Evolutionary conservation across 2,888 invertebrate genomes (phyloP), one percentile per base, ranked within the genome.

Genomic region (Drosophila neotestacea): DNA sequence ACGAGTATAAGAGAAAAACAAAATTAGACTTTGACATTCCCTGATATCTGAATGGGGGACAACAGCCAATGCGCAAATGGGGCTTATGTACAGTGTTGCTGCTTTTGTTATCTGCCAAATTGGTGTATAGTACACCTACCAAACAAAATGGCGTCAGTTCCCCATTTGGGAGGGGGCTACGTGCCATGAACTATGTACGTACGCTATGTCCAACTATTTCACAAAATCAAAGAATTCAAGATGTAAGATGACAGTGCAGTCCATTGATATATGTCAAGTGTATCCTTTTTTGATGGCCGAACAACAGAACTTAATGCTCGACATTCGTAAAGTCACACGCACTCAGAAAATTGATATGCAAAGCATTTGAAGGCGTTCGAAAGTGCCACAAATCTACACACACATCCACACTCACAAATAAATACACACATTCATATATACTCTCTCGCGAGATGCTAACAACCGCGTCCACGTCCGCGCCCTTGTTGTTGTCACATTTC

Each of bases 301-400:
- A 59, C 56, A 78, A 76, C 70, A 69, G 50, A 74, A 81, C 83
- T 79, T 91, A 91, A 91, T 90, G 81, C 90, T 74, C 68, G 58
- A 77, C 80, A 85, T 84, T 86, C 83, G 72, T 81, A 67, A 86
- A 90, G 90, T 90, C 88, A 90, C 91, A 91, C 91, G 91, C 90
- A 83, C 88, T 71, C 62, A 56, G 55, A 77, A 65, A 77, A 83
- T 83, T 82, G 76, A 88, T 83, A 81, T 82, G 88, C 82, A 85
- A 80, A 82, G 70, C 68, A 66, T 77, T 71, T 64, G 70, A 68
- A 70, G 68, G 68, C 77, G 69, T 32, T 58, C 67, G 58, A 75
- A 81, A 85, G 83, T 78, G 83, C 74, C 59, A 77, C 69, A 76
- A 64, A 76, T 77, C 73, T 77, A 77, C 48, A 52, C 58, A 75